phyloP scores from a whole-genome alignment of 1,140 invertebrate genomes.

The Scaptomyza hsui region DNA sequence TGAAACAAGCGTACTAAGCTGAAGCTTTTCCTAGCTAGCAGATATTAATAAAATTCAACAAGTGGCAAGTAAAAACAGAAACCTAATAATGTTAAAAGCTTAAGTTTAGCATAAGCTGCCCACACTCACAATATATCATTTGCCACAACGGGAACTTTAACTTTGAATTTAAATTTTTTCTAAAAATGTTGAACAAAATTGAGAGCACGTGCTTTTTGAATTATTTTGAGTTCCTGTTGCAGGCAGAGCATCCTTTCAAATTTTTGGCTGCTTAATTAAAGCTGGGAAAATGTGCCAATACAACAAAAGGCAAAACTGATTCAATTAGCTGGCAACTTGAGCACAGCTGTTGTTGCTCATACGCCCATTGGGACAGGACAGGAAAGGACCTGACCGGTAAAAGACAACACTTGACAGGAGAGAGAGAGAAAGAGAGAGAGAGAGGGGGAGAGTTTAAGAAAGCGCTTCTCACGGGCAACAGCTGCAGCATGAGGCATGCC shows the following conservation, averaged over 20 bases:
- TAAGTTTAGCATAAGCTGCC: constrained; percentile 23
- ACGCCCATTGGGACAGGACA: neutral
- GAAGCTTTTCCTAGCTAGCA: neutral
- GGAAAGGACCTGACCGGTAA: neutral
- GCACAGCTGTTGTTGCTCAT: constrained; percentile 7
- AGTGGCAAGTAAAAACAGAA: constrained; percentile 19
- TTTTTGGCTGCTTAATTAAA: constrained; percentile 28
- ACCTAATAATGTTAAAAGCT: constrained; percentile 1
- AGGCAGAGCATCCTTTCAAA: neutral
- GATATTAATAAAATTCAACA: constrained; percentile 46
- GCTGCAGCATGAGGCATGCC: constrained; percentile 1
- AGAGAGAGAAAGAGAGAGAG: neutral
- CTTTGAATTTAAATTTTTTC: neutral
- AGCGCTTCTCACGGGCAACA: neutral
- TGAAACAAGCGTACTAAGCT: no score
- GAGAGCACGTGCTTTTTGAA: constrained; percentile 23
- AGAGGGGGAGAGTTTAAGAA: neutral
- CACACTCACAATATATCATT: constrained; percentile 14
- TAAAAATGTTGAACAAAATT: constrained; percentile 5
- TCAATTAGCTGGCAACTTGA: constrained; percentile 22
- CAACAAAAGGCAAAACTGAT: constrained; percentile 26
- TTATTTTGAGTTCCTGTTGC: constrained; percentile 4
- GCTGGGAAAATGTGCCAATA: constrained; percentile 6
- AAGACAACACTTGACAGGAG: neutral
- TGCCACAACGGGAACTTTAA: constrained; percentile 3